Percentiles rank a stretch among this genome's conserved stretches.
These are phyloP conservation scores for Bothrops jararaca DNA, from an alignment of 2,113 vertebrate species.

Conservation along the genomic window DNA sequence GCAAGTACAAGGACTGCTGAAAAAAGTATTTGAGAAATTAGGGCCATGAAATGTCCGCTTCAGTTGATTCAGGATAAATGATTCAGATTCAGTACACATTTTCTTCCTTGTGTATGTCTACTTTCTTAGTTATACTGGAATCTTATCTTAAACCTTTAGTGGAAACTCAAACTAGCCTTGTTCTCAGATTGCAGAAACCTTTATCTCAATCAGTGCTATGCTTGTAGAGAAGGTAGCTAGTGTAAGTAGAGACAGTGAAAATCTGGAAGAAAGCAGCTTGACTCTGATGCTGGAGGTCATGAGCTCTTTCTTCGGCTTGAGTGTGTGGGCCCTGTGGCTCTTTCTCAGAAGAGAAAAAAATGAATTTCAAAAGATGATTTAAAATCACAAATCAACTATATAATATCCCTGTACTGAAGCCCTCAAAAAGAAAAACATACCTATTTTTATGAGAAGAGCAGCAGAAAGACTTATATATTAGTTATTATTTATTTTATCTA, in stretches of 20 bases:
- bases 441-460: background rate
- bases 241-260: background rate
- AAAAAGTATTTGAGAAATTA: background rate
- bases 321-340: background rate
- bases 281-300: background rate
- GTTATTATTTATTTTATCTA: background rate
- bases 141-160: background rate
- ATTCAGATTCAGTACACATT: background rate
- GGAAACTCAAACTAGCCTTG: background rate
- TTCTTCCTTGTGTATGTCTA: background rate
- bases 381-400: background rate
- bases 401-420: background rate
- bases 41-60: background rate
- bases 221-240: background rate
- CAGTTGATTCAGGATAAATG: background rate
- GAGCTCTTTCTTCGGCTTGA: background rate
- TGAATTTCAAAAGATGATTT: background rate
- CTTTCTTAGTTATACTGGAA: background rate
- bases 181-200: background rate
- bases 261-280: background rate
- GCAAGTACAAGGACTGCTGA: background rate
- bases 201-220: background rate
- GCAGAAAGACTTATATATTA: background rate
- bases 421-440: background rate
- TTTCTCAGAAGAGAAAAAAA: background rate